phyloP scores from a whole-genome alignment of 1,140 invertebrate species.

The Hermetia illucens region DNA sequence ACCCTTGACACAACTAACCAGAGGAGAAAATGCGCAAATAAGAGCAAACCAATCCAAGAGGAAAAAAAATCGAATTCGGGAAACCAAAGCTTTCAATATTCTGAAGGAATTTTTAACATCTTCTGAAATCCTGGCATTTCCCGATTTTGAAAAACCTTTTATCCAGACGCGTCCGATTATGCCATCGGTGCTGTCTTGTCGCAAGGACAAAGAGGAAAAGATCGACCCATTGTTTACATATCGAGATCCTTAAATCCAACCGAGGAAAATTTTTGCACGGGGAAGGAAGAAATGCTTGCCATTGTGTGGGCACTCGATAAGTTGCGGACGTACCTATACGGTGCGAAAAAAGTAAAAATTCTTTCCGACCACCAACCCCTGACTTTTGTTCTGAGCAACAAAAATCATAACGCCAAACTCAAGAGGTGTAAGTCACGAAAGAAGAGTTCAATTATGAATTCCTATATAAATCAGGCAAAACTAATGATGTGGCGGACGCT shows the following conservation, averaged over 20 bases:
- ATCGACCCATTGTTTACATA: no score
- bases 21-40: neutral
- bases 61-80: neutral
- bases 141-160: conserved; percentile 17
- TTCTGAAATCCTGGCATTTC: conserved; percentile 23
- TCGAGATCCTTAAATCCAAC: no score
- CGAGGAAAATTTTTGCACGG: no score
- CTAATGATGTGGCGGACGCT: no score
- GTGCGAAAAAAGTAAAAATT: neutral
- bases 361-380: neutral
- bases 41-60: neutral
- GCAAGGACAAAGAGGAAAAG: no score
- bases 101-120: conserved; percentile 25
- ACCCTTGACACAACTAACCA: neutral
- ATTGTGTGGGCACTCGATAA: neutral
- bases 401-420: no score
- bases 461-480: no score
- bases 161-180: conserved; percentile 11
- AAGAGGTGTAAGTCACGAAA: no score
- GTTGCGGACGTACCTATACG: neutral
- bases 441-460: no score
- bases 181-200: conserved; percentile 18
- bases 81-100: conserved; percentile 20
- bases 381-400: neutral
- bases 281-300: no score